A percentile compares a stretch with the other conserved stretches of the same genome.
phyloP scores from a whole-genome alignment of 1,140 invertebrate species.

The Drosophila repleta region DNA sequence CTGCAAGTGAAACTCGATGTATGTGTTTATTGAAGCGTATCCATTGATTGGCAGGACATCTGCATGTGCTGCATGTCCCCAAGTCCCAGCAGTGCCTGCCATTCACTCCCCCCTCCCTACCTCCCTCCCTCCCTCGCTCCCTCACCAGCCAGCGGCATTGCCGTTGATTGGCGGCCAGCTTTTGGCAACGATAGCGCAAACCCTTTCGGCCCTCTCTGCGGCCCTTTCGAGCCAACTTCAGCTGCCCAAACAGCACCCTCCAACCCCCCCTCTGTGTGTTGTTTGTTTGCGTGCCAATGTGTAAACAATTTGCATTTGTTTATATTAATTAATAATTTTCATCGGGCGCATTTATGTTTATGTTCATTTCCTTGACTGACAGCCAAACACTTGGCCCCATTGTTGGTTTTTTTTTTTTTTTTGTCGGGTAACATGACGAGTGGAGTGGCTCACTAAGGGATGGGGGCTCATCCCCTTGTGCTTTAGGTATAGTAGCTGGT shows the following conservation, averaged over 20 bases:
- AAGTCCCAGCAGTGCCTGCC: not conserved
- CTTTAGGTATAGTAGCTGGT: too few relatives aligned
- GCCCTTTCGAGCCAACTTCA: too few relatives aligned
- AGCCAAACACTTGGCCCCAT: not conserved
- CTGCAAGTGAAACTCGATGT: slow-evolving; percentile 60
- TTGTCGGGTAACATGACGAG: too few relatives aligned
- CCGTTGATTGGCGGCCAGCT: slow-evolving; percentile 52
- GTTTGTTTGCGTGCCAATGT: slow-evolving; percentile 66
- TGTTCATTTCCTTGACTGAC: slow-evolving; percentile 24
- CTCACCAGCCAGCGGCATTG: slow-evolving; percentile 5
- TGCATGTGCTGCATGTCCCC: slow-evolving; percentile 39
- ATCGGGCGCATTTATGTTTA: slow-evolving; percentile 6
- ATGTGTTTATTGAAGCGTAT: slow-evolving; percentile 83
- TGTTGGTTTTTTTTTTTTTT: not conserved
- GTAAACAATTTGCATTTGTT: slow-evolving; percentile 68
- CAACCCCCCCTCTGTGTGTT: slow-evolving; percentile 2
- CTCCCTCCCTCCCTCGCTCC: too few relatives aligned
- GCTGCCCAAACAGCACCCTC: not conserved
- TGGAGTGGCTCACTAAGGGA: too few relatives aligned
- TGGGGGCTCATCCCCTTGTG: too few relatives aligned
- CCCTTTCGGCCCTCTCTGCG: not conserved
- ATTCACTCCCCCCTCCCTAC: too few relatives aligned
- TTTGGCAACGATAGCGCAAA: slow-evolving; percentile 17
- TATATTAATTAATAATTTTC: slow-evolving; percentile 73
- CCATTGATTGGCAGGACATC: slow-evolving; percentile 84